A percentile compares a stretch with the other conserved stretches of the same genome.
These are phyloP conservation scores for Ondatra zibethicus DNA, from an alignment of 2,113 vertebrate species.

Conservation along the genomic window DNA sequence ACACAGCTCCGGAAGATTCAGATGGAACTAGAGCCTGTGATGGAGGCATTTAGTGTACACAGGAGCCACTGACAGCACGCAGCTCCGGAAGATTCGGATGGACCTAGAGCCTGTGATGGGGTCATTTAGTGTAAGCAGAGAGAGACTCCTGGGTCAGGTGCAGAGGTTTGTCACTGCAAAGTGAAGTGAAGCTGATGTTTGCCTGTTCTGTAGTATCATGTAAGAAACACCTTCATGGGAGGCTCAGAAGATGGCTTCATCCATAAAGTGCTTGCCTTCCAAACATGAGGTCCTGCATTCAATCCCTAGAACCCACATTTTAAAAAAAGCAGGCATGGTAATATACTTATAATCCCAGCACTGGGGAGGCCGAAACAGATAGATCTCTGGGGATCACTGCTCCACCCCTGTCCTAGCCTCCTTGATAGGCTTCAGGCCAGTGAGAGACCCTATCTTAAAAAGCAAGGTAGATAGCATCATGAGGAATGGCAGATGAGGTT, in stretches of 20 bases:
- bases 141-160: rapidly evolving
- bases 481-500: background rate
- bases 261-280: background rate
- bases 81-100: background rate
- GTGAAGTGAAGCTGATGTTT: background rate
- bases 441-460: background rate
- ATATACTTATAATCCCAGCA: background rate
- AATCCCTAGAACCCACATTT: background rate
- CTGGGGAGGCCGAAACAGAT: background rate
- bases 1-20: background rate
- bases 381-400: background rate
- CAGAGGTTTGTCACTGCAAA: background rate
- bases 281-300: background rate
- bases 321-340: background rate
- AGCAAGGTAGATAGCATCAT: background rate
- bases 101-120: background rate
- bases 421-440: background rate
- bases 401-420: background rate
- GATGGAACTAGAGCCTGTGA: background rate
- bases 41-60: background rate
- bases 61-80: background rate
- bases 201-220: rapidly evolving
- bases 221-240: background rate
- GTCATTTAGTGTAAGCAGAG: background rate
- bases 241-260: background rate